phyloP scores from a whole-genome alignment of 2,888 invertebrate genomes.

The Dicyrtoma fusca region DNA sequence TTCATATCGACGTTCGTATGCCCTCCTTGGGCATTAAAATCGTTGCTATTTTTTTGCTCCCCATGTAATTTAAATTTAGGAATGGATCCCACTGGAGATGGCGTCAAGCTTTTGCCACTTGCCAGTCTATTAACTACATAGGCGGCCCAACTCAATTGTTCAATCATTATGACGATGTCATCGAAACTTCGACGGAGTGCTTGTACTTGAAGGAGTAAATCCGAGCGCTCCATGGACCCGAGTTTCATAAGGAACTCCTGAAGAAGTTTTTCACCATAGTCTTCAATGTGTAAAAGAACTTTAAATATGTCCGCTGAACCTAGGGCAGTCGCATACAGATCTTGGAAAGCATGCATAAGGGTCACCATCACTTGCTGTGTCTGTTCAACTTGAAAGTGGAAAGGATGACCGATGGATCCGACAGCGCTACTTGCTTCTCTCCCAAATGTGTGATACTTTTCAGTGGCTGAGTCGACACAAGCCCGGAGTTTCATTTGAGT shows the following conservation, averaged over 20 bases:
- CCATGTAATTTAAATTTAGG: neutral
- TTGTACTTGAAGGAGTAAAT: conserved; percentile 51
- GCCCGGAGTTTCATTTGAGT: conserved; percentile 46
- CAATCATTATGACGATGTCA: conserved; percentile 51
- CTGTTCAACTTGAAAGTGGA: conserved; percentile 33
- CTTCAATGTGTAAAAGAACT: conserved; percentile 46
- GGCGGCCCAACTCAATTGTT: conserved; percentile 54
- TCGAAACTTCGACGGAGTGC: conserved; percentile 48
- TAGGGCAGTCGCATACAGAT: conserved; percentile 45
- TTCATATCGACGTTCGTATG: too few relatives aligned
- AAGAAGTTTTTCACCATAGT: conserved; percentile 43
- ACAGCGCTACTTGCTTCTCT: conserved; percentile 3
- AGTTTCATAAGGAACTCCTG: conserved; percentile 49
- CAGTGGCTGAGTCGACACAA: conserved; percentile 49
- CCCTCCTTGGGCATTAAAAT: too few relatives aligned
- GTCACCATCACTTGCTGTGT: conserved; percentile 46
- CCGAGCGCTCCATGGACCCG: conserved; percentile 51
- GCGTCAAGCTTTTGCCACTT: conserved; percentile 43
- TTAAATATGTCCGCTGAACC: conserved; percentile 53
- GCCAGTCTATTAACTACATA: conserved; percentile 50
- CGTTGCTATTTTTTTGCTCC: too few relatives aligned
- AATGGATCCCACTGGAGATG: conserved; percentile 25
- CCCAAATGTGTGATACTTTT: conserved; percentile 46
- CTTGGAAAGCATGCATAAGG: conserved; percentile 49
- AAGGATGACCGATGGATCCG: neutral